Conservation (phyloP, 1,140 invertebrate species). For the Agrilus planipennis region DNA sequence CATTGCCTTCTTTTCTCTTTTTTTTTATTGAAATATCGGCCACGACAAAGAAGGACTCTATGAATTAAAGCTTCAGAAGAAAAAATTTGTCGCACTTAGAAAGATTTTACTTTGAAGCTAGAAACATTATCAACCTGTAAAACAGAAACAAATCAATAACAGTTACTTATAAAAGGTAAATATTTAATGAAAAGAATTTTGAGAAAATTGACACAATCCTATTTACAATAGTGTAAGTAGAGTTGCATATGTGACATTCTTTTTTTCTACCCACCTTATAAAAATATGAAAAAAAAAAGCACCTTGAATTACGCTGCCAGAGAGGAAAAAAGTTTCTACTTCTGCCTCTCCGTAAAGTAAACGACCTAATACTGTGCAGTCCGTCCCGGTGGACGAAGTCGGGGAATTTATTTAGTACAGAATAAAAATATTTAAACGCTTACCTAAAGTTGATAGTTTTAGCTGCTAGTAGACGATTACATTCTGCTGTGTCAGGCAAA, state of each 20-base stretch:
- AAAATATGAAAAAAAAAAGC: constrained; percentile 5
- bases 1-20: too few species aligned
- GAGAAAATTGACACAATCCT: constrained; percentile 6
- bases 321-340: neutral
- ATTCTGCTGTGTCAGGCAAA: constrained; percentile 70
- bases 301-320: neutral
- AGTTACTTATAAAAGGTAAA: neutral
- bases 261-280: constrained; percentile 1
- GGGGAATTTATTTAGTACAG: constrained; percentile 3
- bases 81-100: too few species aligned
- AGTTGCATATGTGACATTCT: constrained; percentile 2
- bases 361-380: constrained; percentile 4
- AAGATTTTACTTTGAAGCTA: constrained; percentile 43
- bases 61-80: too few species aligned
- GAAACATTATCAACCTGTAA: constrained; percentile 51
- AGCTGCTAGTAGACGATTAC: constrained; percentile 78
- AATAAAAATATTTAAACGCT: too few species aligned
- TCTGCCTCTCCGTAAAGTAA: neutral
- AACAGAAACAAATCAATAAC: constrained; percentile 12
- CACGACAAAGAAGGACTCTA: too few species aligned
- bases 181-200: constrained; percentile 1
- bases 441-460: constrained; percentile 88
- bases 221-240: too few species aligned
- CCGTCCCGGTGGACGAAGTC: neutral
- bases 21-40: too few species aligned